Percentiles rank a stretch among this genome's conserved stretches.
Conservation (phyloP, 2,888 invertebrate genomes). For the Lasioglossum calceatum region DNA sequence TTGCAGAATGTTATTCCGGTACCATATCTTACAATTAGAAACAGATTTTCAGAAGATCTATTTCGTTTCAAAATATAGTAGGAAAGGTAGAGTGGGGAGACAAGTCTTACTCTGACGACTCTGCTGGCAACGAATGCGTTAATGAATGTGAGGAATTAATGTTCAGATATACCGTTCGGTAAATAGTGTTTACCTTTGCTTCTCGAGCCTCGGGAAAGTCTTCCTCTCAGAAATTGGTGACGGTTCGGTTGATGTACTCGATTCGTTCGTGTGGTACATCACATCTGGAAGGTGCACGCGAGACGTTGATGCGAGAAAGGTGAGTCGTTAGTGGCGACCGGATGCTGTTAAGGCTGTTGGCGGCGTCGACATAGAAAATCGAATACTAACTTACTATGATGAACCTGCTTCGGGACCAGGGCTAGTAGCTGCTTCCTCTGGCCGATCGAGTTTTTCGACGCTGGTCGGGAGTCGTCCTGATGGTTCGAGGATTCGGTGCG, state of each 20-base stretch:
- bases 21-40: no score
- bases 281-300: constrained; percentile 79
- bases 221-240: constrained; percentile 86
- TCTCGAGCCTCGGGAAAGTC: constrained; percentile 83
- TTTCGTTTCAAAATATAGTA: no score
- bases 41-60: no score
- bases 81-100: no score
- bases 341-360: constrained; percentile 64
- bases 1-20: no score
- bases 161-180: not conserved
- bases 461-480: constrained; percentile 84
- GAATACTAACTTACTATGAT: constrained; percentile 88
- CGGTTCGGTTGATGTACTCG: constrained; percentile 86
- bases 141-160: not conserved
- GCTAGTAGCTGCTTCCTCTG: constrained; percentile 85
- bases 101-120: no score
- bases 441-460: constrained; percentile 83
- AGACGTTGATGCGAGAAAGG: constrained; percentile 66
- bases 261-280: constrained; percentile 85
- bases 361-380: constrained; percentile 81
- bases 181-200: constrained; percentile 76
- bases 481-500: constrained; percentile 85
- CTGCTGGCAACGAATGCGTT: no score
- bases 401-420: constrained; percentile 85
- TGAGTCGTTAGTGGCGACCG: constrained; percentile 68